phyloP scores from a whole-genome alignment of 2,888 invertebrate genomes.

The Melolontha melolontha region DNA sequence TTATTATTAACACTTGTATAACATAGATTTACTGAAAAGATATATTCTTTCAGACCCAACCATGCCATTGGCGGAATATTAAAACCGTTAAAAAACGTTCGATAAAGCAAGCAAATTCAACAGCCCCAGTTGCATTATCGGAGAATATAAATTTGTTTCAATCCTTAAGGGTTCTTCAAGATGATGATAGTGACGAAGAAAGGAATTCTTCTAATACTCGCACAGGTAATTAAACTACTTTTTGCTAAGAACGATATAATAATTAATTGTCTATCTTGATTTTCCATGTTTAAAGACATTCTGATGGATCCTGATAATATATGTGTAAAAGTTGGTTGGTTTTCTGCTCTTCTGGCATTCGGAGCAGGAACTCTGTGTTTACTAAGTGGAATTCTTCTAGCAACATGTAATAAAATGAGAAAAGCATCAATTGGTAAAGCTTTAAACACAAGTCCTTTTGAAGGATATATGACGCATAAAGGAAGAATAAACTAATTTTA shows the following conservation, averaged over 20 bases:
- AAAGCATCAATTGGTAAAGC: slow-evolving; percentile 67
- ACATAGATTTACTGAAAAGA: too few relatives aligned
- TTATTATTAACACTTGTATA: too few relatives aligned
- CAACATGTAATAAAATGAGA: slow-evolving; percentile 81
- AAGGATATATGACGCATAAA: slow-evolving; percentile 66
- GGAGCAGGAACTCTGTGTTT: slow-evolving; percentile 72
- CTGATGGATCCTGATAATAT: slow-evolving; percentile 59
- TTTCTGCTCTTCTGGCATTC: slow-evolving; percentile 68
- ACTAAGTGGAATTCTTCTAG: slow-evolving; percentile 78
- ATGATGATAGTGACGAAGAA: slow-evolving; percentile 79
- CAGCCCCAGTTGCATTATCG: slow-evolving; percentile 70
- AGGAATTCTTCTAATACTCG: slow-evolving; percentile 28
- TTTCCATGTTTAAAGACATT: slow-evolving; percentile 14
- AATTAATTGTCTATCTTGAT: slow-evolving; percentile 6
- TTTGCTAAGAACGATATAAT: background rate
- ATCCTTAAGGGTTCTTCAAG: slow-evolving; percentile 87
- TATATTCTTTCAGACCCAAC: slow-evolving; percentile 78
- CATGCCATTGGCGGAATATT: slow-evolving; percentile 92
- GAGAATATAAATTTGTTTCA: slow-evolving; percentile 93
- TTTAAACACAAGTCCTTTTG: slow-evolving; percentile 59
- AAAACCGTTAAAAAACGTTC: slow-evolving; percentile 85
- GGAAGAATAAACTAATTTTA: slow-evolving; percentile 61
- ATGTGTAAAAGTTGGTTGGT: slow-evolving; percentile 67
- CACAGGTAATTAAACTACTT: slow-evolving; percentile 23
- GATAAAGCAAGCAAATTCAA: slow-evolving; percentile 64